phyloP scores from a whole-genome alignment of 2,888 invertebrate genomes.

The Drosophila infuscata region DNA sequence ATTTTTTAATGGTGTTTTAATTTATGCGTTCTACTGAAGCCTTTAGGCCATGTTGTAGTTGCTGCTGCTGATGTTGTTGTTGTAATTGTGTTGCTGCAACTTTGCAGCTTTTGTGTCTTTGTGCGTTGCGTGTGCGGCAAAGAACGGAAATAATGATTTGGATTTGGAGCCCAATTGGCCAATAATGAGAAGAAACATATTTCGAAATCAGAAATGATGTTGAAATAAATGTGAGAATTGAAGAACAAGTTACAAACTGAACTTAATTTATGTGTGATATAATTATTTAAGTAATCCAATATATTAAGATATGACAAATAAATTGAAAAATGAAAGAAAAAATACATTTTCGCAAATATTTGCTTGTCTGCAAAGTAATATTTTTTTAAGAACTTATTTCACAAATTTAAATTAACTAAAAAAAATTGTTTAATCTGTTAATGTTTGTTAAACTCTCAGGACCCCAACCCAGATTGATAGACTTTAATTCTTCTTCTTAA shows the following conservation, averaged over 20 bases:
- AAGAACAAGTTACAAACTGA: not conserved
- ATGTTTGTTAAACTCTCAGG: not conserved
- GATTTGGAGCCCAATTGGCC: conserved; percentile 34
- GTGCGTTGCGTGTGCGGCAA: conserved; percentile 42
- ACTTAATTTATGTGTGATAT: not conserved
- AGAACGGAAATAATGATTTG: conserved; percentile 51
- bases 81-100: conserved; percentile 47
- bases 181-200: conserved; percentile 27
- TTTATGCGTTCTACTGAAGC: conserved; percentile 65
- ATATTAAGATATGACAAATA: not conserved
- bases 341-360: not conserved
- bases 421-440: not conserved
- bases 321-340: not conserved
- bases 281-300: not conserved
- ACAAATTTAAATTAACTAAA: not conserved
- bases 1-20: conserved; percentile 66
- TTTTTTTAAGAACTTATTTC: not conserved
- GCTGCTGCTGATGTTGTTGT: not conserved
- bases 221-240: conserved; percentile 10
- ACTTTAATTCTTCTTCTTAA: not conserved
- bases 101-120: conserved; percentile 26
- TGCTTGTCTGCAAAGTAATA: not conserved
- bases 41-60: conserved; percentile 12
- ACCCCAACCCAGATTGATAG: not conserved
- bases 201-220: conserved; percentile 13